Evolutionary conservation across 2,888 invertebrate genomes (phyloP).

Genomic region (Aquatica leii): DNA sequence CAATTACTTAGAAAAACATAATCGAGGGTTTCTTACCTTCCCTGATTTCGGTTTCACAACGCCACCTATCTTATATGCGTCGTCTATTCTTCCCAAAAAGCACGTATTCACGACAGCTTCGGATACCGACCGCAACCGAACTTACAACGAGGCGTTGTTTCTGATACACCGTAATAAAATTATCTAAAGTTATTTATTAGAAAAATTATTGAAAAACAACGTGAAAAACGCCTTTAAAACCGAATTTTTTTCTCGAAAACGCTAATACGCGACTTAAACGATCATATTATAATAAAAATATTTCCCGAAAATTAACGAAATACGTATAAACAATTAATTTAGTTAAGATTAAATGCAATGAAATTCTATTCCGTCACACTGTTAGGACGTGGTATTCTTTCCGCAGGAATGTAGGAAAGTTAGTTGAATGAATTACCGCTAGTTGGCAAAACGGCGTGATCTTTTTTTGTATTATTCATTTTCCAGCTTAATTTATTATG

Average conservation of each 20-base stretch:
- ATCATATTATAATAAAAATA: background rate
- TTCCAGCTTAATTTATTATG: slow-evolving; percentile 54
- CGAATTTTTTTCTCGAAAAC: slow-evolving; percentile 32
- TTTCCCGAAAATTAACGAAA: slow-evolving; percentile 26
- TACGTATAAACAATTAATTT: slow-evolving; percentile 26
- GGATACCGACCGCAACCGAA: slow-evolving; percentile 52
- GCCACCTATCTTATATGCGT: slow-evolving; percentile 62
- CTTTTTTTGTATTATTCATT: slow-evolving; percentile 54
- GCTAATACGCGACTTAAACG: slow-evolving; percentile 13
- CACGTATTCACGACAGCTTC: slow-evolving; percentile 59
- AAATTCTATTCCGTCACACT: slow-evolving; percentile 56
- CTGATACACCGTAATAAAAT: slow-evolving; percentile 54
- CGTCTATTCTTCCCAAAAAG: slow-evolving; percentile 59
- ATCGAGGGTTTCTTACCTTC: slow-evolving; percentile 61
- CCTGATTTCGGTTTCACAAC: slow-evolving; percentile 58
- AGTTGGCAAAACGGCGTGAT: slow-evolving; percentile 53
- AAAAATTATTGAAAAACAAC: slow-evolving; percentile 39
- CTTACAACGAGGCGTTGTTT: slow-evolving; percentile 53
- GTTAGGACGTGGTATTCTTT: slow-evolving; percentile 55
- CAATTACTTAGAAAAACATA: slow-evolving; percentile 56
- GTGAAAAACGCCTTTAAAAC: slow-evolving; percentile 21
- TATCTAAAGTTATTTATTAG: slow-evolving; percentile 48
- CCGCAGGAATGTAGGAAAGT: slow-evolving; percentile 56
- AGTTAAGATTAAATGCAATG: slow-evolving; percentile 14
- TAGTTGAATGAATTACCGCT: slow-evolving; percentile 56